A percentile compares a stretch with the other conserved stretches of the same genome.
Evolutionary conservation across 2,797 vertebrate species (phyloP).

Genomic region (Emydoidea blandingii): DNA sequence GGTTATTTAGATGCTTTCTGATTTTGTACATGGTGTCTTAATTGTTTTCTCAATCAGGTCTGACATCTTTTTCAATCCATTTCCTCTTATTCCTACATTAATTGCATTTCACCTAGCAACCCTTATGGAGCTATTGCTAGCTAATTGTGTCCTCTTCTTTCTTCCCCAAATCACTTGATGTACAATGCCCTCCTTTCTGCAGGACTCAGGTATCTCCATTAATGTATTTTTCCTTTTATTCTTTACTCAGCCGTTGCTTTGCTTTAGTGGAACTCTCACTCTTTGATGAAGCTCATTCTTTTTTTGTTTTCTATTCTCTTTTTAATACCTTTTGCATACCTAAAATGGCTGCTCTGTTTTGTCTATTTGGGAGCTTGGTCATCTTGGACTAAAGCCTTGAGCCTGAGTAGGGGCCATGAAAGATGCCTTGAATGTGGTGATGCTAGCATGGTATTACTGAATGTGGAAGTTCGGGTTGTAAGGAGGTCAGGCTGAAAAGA

Average conservation of each 20-base stretch:
- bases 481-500: neutral
- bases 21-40: conserved; percentile 4
- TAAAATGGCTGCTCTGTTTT: conserved; percentile 40
- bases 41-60: conserved; percentile 18
- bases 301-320: conserved; percentile 44
- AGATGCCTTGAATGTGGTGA: neutral
- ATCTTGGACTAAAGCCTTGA: neutral
- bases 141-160: conserved; percentile 34
- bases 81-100: conserved; percentile 15
- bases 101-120: conserved; percentile 25
- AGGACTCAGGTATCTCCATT: conserved; percentile 55
- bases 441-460: neutral
- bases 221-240: conserved; percentile 57
- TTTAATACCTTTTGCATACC: conserved; percentile 51
- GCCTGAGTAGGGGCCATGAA: neutral
- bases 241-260: conserved; percentile 47
- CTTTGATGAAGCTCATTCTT: conserved; percentile 41
- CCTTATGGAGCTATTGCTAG: conserved; percentile 11
- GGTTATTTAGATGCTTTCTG: conserved; percentile 19
- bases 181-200: conserved; percentile 24
- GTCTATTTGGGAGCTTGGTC: neutral
- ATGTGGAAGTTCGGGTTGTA: neutral
- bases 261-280: conserved; percentile 55
- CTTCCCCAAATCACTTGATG: conserved; percentile 16
- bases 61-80: neutral